Evolutionary conservation across 2,113 vertebrate species (phyloP), one percentile per base, ranked within the genome.

Genomic region (Cynocephalus volans): DNA sequence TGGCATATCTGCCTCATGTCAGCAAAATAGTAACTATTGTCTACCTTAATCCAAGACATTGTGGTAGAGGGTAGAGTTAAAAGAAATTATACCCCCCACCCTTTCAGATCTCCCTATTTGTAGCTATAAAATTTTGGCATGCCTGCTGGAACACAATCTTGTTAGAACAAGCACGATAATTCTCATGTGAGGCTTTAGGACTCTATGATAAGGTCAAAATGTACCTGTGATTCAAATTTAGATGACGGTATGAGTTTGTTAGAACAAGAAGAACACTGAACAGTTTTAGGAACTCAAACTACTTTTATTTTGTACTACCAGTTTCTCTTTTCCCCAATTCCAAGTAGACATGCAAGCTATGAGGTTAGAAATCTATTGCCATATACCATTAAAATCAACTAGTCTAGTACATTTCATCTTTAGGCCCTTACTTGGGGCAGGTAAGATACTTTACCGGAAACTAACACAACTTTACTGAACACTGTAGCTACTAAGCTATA

Each of bases 191-290:
- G 67, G 87, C 64, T 97, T 88, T 28, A 89, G 76, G 75, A 84
- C 62, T 88, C 41, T 65, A 85, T 33, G n/a, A 15, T 84, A 93
- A 96, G 89, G 90, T 96, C 96, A 92, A 64, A 95, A 93, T 96
- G 92, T 94, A 95, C 92, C 65, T 88, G 45, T 81, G 80, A 93
- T 88, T 96, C 86, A 75, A 90, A 89, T 65, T 97, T 84, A 95
- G 86, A 90, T 69, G 93, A 95, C 80, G 41, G 9, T 50, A 52
- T 75, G 48, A 80, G 24, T 69, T 62, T 45, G 33, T 93, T 62
- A 96, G 82, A 94, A 93, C 75, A 83, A 3, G 31, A 80, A 90
- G 56, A 95, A 3, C 23, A 62, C 36, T 58, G 48, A 52, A 48
- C 31, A 64, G 52, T 76, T 69, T 67, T 60, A 87, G 88, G 80